These are phyloP conservation scores for Tautogolabrus adspersus DNA, from an alignment of 2,113 vertebrate species.

Conservation along the genomic window DNA sequence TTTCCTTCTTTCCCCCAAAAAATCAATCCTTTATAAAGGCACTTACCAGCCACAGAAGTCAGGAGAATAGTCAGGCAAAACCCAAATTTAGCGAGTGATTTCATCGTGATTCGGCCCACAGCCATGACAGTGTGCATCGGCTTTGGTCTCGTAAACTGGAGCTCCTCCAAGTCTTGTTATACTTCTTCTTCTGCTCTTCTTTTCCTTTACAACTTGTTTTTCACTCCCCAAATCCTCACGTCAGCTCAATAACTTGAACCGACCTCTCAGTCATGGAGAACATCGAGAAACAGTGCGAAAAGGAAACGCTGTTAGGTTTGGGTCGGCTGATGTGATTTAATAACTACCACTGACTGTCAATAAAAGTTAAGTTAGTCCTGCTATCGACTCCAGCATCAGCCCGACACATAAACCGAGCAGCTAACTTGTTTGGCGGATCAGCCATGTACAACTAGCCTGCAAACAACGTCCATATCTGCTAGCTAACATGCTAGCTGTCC, in stretches of 20 bases:
- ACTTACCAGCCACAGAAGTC: constrained; percentile 78
- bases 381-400: not conserved
- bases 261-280: constrained; percentile 29
- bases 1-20: not conserved
- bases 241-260: constrained; percentile 67
- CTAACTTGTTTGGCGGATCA: constrained; percentile 62
- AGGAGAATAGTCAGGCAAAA: constrained; percentile 73
- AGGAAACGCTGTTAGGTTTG: not conserved
- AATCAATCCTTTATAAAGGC: constrained; percentile 34
- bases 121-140: constrained; percentile 47
- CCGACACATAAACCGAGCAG: constrained; percentile 12
- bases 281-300: constrained; percentile 43
- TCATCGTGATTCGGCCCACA: constrained; percentile 65
- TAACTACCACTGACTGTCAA: not conserved
- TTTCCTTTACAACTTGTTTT: not conserved
- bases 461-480: constrained; percentile 64
- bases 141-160: constrained; percentile 41
- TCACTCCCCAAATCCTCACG: constrained; percentile 36
- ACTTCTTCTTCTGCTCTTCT: constrained; percentile 19
- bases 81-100: constrained; percentile 67
- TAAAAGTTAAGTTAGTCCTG: constrained; percentile 30
- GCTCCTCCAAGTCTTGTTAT: constrained; percentile 19
- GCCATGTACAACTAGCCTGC: constrained; percentile 51
- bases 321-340: not conserved
- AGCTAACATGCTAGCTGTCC: constrained; percentile 71